Conservation (phyloP, 2,113 vertebrate species). For the Triplophysa tibetana region DNA sequence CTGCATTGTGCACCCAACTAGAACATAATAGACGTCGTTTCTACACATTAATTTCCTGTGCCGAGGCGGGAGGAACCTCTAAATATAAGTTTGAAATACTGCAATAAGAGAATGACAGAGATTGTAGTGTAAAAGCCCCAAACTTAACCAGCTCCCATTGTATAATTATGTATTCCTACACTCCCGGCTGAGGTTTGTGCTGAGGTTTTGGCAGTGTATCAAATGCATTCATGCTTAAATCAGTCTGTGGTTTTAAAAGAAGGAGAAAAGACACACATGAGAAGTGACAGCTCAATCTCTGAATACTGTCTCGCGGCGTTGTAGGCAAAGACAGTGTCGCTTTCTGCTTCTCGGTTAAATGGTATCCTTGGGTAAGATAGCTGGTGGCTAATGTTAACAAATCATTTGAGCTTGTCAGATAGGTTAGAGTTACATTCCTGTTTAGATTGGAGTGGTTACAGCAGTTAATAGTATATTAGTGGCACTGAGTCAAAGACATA, state of each 20-base stretch:
- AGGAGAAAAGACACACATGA: slow-evolving; percentile 40
- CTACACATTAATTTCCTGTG: not conserved
- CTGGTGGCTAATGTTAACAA: slow-evolving; percentile 56
- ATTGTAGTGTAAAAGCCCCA: slow-evolving; percentile 6
- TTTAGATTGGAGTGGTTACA: slow-evolving; percentile 7
- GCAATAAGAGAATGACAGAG: not conserved
- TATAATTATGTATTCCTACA: slow-evolving; percentile 9
- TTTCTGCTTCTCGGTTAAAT: slow-evolving; percentile 53
- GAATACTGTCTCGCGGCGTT: slow-evolving; percentile 46
- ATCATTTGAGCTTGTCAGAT: slow-evolving; percentile 48
- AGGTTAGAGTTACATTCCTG: slow-evolving; percentile 45
- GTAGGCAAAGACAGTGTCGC: slow-evolving; percentile 44
- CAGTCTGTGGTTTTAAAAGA: slow-evolving; percentile 24
- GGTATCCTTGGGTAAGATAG: slow-evolving; percentile 53
- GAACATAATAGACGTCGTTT: not conserved
- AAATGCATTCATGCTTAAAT: slow-evolving; percentile 46
- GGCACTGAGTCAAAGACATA: not conserved
- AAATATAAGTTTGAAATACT: not conserved
- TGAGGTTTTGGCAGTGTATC: slow-evolving; percentile 30
- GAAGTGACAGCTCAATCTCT: slow-evolving; percentile 51
- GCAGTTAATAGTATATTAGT: slow-evolving; percentile 32
- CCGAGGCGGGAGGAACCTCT: not conserved
- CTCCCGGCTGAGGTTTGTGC: slow-evolving; percentile 21
- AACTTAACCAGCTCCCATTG: slow-evolving; percentile 4
- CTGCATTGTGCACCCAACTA: not conserved